A percentile compares a stretch with the other conserved stretches of the same genome.
Conservation (phyloP, 1,140 invertebrate species). For the Acromyrmex heyeri region DNA sequence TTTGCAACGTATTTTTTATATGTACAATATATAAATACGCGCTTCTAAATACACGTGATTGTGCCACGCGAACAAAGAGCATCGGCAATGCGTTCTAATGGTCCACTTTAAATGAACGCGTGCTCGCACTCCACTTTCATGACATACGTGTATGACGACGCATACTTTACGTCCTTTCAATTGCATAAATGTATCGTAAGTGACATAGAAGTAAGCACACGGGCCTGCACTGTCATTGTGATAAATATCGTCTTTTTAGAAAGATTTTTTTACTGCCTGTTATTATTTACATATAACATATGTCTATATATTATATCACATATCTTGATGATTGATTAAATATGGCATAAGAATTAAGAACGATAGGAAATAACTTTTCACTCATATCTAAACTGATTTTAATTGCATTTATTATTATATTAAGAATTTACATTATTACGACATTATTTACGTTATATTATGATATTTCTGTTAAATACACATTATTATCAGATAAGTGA, state of each 20-base stretch:
- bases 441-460: no score
- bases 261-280: background rate
- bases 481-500: background rate
- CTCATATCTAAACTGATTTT: background rate
- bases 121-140: slow-evolving; percentile 50
- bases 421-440: background rate
- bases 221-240: background rate
- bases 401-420: background rate
- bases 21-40: background rate
- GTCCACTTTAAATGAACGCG: slow-evolving; percentile 59
- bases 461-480: background rate
- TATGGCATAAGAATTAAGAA: no score
- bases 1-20: background rate
- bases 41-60: background rate
- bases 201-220: background rate
- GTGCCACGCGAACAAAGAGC: slow-evolving; percentile 40
- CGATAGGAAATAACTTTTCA: background rate
- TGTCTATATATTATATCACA: no score
- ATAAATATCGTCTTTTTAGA: background rate
- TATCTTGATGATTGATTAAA: background rate
- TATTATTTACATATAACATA: background rate
- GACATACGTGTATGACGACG: background rate
- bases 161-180: slow-evolving; percentile 67
- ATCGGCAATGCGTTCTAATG: slow-evolving; percentile 58
- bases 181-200: slow-evolving; percentile 67